phyloP scores from a whole-genome alignment of 2,888 invertebrate genomes.

The Aphrophora alni region DNA sequence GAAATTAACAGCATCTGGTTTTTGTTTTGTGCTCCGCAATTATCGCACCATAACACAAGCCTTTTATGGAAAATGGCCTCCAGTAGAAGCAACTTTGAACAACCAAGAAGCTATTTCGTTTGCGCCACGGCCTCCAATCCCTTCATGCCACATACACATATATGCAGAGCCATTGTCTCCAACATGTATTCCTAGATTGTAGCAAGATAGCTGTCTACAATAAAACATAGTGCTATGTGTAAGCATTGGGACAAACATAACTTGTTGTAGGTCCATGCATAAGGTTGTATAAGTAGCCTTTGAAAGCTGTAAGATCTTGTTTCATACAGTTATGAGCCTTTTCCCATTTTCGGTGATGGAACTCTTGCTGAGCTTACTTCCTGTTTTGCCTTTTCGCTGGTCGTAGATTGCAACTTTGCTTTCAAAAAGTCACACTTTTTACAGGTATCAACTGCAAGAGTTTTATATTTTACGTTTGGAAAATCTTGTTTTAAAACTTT shows the following conservation, averaged over 20 bases:
- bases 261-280: constrained; percentile 52
- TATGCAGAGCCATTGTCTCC: constrained; percentile 45
- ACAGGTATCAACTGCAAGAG: constrained; percentile 35
- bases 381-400: not conserved
- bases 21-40: constrained; percentile 49
- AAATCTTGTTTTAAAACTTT: constrained; percentile 20
- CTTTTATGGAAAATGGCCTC: constrained; percentile 29
- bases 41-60: constrained; percentile 44
- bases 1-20: constrained; percentile 54
- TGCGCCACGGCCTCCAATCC: constrained; percentile 48
- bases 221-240: constrained; percentile 53
- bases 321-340: constrained; percentile 39
- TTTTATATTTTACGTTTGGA: constrained; percentile 29
- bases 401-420: constrained; percentile 14
- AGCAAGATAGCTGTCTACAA: constrained; percentile 49
- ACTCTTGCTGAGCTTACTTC: constrained; percentile 25
- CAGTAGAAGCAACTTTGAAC: constrained; percentile 34
- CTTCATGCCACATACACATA: constrained; percentile 50
- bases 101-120: constrained; percentile 48
- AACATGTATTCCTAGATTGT: constrained; percentile 49
- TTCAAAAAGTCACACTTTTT: constrained; percentile 36
- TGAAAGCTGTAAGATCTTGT: constrained; percentile 38
- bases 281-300: constrained; percentile 47
- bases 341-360: constrained; percentile 42
- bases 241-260: constrained; percentile 51